Evolutionary conservation across 2,888 invertebrate species (phyloP), one percentile per base, ranked within the genome.

Genomic region (Apamea monoglypha): DNA sequence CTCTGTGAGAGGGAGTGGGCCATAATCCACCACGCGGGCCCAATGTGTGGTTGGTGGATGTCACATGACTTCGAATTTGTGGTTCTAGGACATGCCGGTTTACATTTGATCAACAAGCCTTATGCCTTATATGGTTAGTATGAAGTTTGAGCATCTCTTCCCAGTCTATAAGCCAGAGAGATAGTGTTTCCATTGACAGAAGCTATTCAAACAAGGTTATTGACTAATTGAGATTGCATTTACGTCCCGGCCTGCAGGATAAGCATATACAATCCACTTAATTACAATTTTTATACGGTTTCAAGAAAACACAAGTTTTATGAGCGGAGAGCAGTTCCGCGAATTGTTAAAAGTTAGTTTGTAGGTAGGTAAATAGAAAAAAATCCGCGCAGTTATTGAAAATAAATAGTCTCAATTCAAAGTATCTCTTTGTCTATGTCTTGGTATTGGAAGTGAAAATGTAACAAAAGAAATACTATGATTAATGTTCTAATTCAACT

Each of bases 111-210:
- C 6, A 72, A 50, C 10, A n/a, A 1, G n/a, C 18, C 14, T n/a
- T n/a, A n/a, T 1, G 32, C 16, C 18, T 16, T 16, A 0, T 63
- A 36, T 7, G 36, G 36, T 16, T 32, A 56, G 1, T 5, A n/a
- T 0, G 0, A 14, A 56, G 53, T 81, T 75, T 81, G 53, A 53
- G 36, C 16, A 66, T 32, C 76, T 21, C 61, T 69, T 47, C 8
- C 36, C 3, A 40, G 50, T 61, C 71, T 71, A 78, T 74, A 69
- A 66, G 64, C 74, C 64, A 72, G 53, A 63, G 64, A 73, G 56
- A 85, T 84, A 73, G 44, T 50, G 88, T 88, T 89, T 84, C 85
- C 87, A 86, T 81, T 83, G 82, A 87, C 80, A 79, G 69, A 77
- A 79, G 72, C 78, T 70, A 80, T 75, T 50, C 84, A 87, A 86